Percentiles rank a stretch among this genome's conserved stretches.
Evolutionary conservation across 2,113 vertebrate species (phyloP).

Genomic region (Tamias sibiricus): DNA sequence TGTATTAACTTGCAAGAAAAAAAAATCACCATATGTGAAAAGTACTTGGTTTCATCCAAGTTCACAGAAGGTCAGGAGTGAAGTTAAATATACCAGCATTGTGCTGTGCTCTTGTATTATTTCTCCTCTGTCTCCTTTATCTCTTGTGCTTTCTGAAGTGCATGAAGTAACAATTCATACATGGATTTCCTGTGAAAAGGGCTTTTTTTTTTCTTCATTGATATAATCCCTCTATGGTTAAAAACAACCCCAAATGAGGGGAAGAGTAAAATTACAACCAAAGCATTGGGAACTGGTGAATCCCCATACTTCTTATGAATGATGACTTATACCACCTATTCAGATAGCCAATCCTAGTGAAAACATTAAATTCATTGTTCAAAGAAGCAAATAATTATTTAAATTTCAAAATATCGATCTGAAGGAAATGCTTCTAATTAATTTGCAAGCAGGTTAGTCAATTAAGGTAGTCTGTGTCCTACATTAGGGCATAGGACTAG

Average conservation of each 20-base stretch:
- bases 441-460: not conserved
- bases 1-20: conserved; percentile 31
- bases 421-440: not conserved
- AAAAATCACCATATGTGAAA: not conserved
- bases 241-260: not conserved
- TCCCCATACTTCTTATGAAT: not conserved
- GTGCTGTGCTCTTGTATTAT: not conserved
- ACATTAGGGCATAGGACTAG: too few species aligned
- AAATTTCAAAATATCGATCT: not conserved
- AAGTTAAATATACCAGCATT: not conserved
- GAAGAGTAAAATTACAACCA: not conserved
- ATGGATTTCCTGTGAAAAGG: not conserved
- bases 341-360: not conserved
- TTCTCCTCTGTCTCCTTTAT: not conserved
- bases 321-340: not conserved
- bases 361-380: not conserved
- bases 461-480: not conserved
- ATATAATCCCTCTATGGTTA: not conserved
- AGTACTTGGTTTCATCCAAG: not conserved
- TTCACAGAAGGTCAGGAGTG: not conserved
- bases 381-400: not conserved
- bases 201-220: not conserved
- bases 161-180: not conserved
- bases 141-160: not conserved
- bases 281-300: not conserved